phyloP scores from a whole-genome alignment of 2,113 vertebrate genomes.

The Abramis brama region DNA sequence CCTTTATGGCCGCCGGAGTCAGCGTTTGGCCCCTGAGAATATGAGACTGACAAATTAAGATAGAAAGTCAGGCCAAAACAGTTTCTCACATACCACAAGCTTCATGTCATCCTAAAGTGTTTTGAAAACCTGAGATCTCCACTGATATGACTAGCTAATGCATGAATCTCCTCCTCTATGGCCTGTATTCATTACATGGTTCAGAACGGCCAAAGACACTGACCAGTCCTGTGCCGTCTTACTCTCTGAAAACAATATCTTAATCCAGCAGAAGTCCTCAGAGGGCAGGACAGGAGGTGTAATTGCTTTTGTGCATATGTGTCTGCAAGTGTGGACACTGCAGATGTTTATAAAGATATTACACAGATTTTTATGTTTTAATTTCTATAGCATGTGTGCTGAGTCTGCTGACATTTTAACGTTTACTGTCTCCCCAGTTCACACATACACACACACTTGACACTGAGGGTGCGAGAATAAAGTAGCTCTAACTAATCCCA shows the following conservation, averaged over 20 bases:
- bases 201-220: slow-evolving; percentile 46
- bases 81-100: slow-evolving; percentile 46
- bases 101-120: slow-evolving; percentile 35
- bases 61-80: slow-evolving; percentile 42
- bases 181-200: slow-evolving; percentile 50
- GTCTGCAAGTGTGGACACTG: neutral
- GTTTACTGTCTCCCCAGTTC: slow-evolving; percentile 3
- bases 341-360: slow-evolving; percentile 5
- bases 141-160: slow-evolving; percentile 53
- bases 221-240: slow-evolving; percentile 44
- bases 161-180: slow-evolving; percentile 43
- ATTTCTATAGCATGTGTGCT: neutral
- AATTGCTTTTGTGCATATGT: neutral
- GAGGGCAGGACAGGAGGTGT: slow-evolving; percentile 11
- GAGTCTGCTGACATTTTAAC: neutral
- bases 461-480: slow-evolving; percentile 67
- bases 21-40: slow-evolving; percentile 38
- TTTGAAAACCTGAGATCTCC: slow-evolving; percentile 51
- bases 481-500: slow-evolving; percentile 74
- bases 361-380: neutral
- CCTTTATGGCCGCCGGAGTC: neutral
- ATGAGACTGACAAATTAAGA: slow-evolving; percentile 46
- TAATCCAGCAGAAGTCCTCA: slow-evolving; percentile 7
- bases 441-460: slow-evolving; percentile 29
- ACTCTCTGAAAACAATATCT: slow-evolving; percentile 36